Evolutionary conservation across 2,888 invertebrate species (phyloP), one percentile per base, ranked within the genome.

Genomic region (Bhutanitis thaidina): DNA sequence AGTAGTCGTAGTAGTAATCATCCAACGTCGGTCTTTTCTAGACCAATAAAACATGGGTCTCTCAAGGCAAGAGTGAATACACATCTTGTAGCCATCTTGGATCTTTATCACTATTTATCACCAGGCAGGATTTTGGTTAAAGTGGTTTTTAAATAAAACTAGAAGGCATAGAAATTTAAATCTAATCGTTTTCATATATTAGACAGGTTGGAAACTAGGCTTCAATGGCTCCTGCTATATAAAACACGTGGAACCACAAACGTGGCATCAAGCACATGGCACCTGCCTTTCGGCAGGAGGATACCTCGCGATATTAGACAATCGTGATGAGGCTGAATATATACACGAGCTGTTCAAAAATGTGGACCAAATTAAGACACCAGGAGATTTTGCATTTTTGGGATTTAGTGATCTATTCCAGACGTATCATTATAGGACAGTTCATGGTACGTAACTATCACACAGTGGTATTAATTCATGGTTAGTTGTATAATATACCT

Each of bases 381-480:
- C 72, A 0, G 65, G 61, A 7, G 68, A 71, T 53, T 65, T 74
- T 41, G 75, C 74, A 3, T 77, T 71, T 40, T 44, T 77, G 14
- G 76, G 76, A 4, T 77, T 67, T 45, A 74, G 60, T 44, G 76
- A 77, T 45, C 59, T 74, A 15, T 72, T 74, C 47, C 66, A 67
- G 46, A 57, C 58, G 29, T 65, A 69, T 43, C 76, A 76, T 49
- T 77, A 66, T 43, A 64, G 72, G 46, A 77, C 77, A 41, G 60
- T 77, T n/a, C 62, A 65, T 49, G 77, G 76, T 75, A 59, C 8
- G 40, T 9, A 14, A 29, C 38, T 40, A n/a, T n/a, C 20, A 20
- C 20, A 20, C 2, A 20, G 20, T n/a, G n/a, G n/a, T n/a, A n/a
- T n/a, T n/a, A n/a, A n/a, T n/a, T n/a, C n/a, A n/a, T n/a, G n/a